Evolutionary conservation across 64 coral and sea anemone species (phyloP).

Genomic region (Trachythela sp.): DNA sequence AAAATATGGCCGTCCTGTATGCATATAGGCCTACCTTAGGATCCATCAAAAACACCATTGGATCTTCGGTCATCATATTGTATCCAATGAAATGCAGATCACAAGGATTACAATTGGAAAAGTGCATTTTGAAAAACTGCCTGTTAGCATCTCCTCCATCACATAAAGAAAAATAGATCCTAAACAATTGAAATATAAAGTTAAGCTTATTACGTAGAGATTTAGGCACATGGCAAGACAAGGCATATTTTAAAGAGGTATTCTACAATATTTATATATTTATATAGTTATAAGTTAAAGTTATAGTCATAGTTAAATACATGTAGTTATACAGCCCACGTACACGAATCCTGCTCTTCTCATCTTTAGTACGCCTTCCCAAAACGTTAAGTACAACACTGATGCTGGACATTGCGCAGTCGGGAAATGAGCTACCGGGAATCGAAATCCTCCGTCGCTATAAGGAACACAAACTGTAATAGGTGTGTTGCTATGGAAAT

Average conservation of each 20-base stretch:
- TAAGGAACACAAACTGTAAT: conserved; percentile 37
- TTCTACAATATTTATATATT: no score
- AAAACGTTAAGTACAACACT: conserved; percentile 39
- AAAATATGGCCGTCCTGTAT: no score
- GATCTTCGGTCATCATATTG: conserved; percentile 12
- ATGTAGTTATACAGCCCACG: no score
- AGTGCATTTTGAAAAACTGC: conserved; percentile 26
- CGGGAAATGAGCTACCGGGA: conserved; percentile 47
- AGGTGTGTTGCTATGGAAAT: conserved; percentile 22
- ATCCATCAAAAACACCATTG: background rate
- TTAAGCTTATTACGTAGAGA: background rate
- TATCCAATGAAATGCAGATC: conserved; percentile 19
- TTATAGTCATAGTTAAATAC: no score
- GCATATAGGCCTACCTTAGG: no score
- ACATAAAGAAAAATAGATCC: conserved; percentile 14
- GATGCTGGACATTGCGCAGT: conserved; percentile 26
- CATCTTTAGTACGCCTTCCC: conserved; percentile 37
- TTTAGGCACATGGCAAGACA: background rate
- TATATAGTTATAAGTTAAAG: no score
- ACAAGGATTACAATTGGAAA: conserved; percentile 6
- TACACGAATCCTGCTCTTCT: conserved; percentile 28
- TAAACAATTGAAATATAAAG: background rate
- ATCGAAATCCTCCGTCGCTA: conserved; percentile 41
- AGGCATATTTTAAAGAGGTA: background rate
- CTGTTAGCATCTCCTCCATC: conserved; percentile 16